Base-by-base conservation (phyloP, 1,140 invertebrate genomes). In the Drosophila insularis region DNA sequence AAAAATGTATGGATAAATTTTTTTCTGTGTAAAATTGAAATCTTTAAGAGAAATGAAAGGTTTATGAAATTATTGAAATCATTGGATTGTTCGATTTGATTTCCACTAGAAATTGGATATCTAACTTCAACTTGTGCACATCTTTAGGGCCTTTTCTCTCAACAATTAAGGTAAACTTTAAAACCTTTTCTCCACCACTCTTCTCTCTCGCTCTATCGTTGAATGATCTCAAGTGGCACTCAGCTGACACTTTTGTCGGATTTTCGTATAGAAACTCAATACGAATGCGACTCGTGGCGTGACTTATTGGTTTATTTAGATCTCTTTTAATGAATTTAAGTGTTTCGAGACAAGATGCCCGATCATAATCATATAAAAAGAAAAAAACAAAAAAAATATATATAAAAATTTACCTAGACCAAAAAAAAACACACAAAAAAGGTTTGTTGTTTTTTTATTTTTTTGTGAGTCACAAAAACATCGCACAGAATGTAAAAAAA, bases 281-380 rank as follows among this genome's bases (percentile, higher is more conserved):
- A 84, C 63, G 81, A 40, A 71, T 71, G 63, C 68, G 81, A 85
- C 81, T 85, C 81, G 81, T 85, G 81, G 81, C 82, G 82, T 86
- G 81, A 86, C 81, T 82, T 87, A 87, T 87, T 87, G 82, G 82
- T 87, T 89, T 87, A 87, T 86, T 86, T 82, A 82, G 81, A 87
- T 86, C 81, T 86, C 84, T 79, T 87, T 87, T 87, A 86, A 86
- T 86, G 81, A 86, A 86, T 73, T 86, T 81, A 79, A 86, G 82
- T 86, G 75, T 63, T 69, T 72, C 65, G 65, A 86, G 81, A 85
- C 65, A 60, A 87, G 77, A 85, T 85, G 81, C 80, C 79, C 56
- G 78, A 86, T 74, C 81, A 85, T 75, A 85, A 82, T 87, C 74
- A 70, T 31, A 21, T 50, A 6, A 4, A 50, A 50, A 50, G 32